These are phyloP conservation scores for Hephaestus fuliginosus DNA, from an alignment of 2,797 vertebrate species.

Conservation along the genomic window DNA sequence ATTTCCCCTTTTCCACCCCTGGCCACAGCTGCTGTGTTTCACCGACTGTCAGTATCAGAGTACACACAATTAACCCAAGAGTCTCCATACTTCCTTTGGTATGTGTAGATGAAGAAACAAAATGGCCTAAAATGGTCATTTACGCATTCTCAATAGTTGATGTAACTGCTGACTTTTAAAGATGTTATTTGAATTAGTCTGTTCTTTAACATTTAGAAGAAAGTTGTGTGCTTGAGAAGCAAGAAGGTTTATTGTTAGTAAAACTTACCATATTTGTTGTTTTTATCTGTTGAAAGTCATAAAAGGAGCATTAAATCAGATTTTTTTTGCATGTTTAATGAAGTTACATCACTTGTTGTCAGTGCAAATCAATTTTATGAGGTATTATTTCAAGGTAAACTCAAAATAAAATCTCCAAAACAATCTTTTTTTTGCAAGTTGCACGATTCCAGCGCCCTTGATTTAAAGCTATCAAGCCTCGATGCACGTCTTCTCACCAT, in stretches of 20 bases:
- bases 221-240: background rate
- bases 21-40: constrained; percentile 71
- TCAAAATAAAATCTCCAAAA: background rate
- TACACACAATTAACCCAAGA: constrained; percentile 40
- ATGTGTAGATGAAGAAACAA: background rate
- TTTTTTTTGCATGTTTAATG: background rate
- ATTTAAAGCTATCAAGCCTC: background rate
- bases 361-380: background rate
- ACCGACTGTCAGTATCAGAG: constrained; percentile 33
- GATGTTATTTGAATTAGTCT: background rate
- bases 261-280: background rate
- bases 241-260: background rate
- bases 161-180: constrained; percentile 14
- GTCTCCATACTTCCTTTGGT: background rate
- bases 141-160: constrained; percentile 5
- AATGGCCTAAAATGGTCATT: constrained; percentile 53
- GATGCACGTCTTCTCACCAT: background rate
- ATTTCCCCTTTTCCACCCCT: constrained; percentile 58
- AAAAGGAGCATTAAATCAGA: background rate
- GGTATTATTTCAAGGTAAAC: background rate
- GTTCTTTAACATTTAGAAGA: background rate
- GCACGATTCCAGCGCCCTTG: background rate
- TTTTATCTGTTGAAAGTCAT: background rate
- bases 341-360: background rate
- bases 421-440: background rate